These are phyloP conservation scores for Vicugna pacos DNA, from an alignment of 2,113 vertebrate species.

Conservation along the genomic window DNA sequence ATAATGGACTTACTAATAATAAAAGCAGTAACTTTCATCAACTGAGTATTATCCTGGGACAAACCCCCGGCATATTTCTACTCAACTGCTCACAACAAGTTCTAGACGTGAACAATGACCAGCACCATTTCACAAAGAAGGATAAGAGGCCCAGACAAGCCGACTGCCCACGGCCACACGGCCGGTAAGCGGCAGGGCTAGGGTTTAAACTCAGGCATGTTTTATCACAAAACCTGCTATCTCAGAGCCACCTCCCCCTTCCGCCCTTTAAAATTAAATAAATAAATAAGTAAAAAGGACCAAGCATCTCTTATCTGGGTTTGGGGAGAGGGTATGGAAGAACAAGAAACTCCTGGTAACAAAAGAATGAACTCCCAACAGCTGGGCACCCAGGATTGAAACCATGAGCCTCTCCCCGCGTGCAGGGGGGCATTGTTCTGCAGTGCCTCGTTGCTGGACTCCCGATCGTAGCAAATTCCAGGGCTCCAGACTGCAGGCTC, in stretches of 20 bases:
- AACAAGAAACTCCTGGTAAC: not conserved
- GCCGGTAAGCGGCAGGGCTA: not conserved
- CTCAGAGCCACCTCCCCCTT: not conserved
- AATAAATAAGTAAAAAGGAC: not conserved
- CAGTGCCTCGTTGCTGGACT: constrained; percentile 84
- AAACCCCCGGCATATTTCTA: not conserved
- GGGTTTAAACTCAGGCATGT: not conserved
- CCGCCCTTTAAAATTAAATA: not conserved
- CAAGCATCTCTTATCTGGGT: not conserved
- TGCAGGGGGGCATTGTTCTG: constrained; percentile 83
- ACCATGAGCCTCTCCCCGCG: constrained; percentile 32
- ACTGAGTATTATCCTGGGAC: rapidly evolving
- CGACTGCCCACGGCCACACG: not conserved
- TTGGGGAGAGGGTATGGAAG: not conserved
- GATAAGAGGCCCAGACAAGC: not conserved
- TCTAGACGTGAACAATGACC: not conserved
- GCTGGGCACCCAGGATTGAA: constrained; percentile 37
- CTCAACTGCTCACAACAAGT: not conserved
- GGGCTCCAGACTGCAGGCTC: constrained; percentile 85
- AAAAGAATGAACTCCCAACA: constrained; percentile 56
- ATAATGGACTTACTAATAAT: not conserved
- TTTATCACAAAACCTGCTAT: not conserved
- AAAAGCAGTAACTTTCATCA: not conserved
- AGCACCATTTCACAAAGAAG: not conserved
- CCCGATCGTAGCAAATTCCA: constrained; percentile 88